A percentile compares a stretch with the other conserved stretches of the same genome.
phyloP scores from a whole-genome alignment of 1,140 invertebrate species.

The Sinella curviseta region DNA sequence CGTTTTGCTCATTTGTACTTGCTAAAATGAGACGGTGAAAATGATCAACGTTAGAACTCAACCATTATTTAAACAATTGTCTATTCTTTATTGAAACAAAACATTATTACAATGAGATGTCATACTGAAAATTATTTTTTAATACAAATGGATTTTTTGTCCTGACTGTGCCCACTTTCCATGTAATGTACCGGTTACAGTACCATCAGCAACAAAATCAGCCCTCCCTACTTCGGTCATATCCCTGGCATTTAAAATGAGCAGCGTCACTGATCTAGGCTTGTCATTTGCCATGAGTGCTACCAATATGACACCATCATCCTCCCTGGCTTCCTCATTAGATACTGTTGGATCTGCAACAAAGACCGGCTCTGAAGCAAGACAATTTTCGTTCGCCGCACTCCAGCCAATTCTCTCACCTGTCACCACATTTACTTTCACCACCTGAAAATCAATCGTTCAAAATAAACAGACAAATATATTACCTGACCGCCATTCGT shows the following conservation, averaged over 20 bases:
- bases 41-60: too few relatives aligned
- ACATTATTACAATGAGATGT: too few relatives aligned
- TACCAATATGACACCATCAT: constrained; percentile 55
- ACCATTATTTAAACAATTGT: too few relatives aligned
- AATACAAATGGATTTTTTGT: constrained; percentile 32
- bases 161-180: constrained; percentile 38
- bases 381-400: not conserved
- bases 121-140: too few relatives aligned
- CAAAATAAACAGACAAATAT: not conserved
- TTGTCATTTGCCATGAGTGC: constrained; percentile 50
- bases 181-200: constrained; percentile 51
- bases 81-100: too few relatives aligned
- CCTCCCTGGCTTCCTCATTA: constrained; percentile 50
- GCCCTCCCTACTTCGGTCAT: constrained; percentile 52
- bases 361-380: constrained; percentile 39
- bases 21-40: too few relatives aligned
- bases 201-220: constrained; percentile 50
- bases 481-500: too few relatives aligned
- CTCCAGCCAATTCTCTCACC: constrained; percentile 7
- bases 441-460: not conserved
- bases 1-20: too few relatives aligned
- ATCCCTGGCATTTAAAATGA: constrained; percentile 53
- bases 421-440: constrained; percentile 37
- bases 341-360: constrained; percentile 33
- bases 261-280: constrained; percentile 48